Base-by-base conservation (phyloP, 1,140 invertebrate species). In the Caenorhabditis inopinata region DNA sequence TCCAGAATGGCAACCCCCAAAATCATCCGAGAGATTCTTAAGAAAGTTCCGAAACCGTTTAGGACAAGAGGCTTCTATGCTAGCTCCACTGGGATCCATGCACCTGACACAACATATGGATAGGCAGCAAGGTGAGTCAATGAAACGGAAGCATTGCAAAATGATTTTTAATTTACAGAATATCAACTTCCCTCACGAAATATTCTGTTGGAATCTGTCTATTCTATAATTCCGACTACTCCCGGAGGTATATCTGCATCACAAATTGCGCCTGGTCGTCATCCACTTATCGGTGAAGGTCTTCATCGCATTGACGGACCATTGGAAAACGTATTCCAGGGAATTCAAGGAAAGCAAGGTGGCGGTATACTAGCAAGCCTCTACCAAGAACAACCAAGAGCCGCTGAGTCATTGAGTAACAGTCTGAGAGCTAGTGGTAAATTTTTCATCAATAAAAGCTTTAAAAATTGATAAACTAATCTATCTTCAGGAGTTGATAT, bases 1-100 rank as follows among this genome's bases (percentile, higher is more conserved):
- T 81, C 87, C 87, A n/a, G 83, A 85, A 29, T 88, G 87, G 87
- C 79, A 80, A 21, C 83, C 87, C 25, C 81, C 87, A 12, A 46
- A 76, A 21, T 74, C 62, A 12, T 62, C 68, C 0, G 84, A 76
- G 14, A 51, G 83, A 45, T 87, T 88, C 68, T 76, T 88, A 16
- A 25, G 80, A 9, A 83, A 85, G 29, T 74, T 87, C 23, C 32
- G 74, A 27, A 81, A 79, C 16, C 25, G 75, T 32, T 49, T 87
- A 14, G 79, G 78, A 21, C 29, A 74, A 51, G 78, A 80, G 9
- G 58, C 58, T 3, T 68, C 58, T 2, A 68, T 68, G 58, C n/a
- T 68, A 7, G 58, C 58, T 9, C 58, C 58, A 3, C 32, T 68
- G 14, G 32, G 32, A 18, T 68, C 58, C 3, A 68, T 68, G 58